Evolutionary conservation across 2,113 vertebrate species (phyloP), one percentile per base, ranked within the genome.

Genomic region (Butastur rufipennis): DNA sequence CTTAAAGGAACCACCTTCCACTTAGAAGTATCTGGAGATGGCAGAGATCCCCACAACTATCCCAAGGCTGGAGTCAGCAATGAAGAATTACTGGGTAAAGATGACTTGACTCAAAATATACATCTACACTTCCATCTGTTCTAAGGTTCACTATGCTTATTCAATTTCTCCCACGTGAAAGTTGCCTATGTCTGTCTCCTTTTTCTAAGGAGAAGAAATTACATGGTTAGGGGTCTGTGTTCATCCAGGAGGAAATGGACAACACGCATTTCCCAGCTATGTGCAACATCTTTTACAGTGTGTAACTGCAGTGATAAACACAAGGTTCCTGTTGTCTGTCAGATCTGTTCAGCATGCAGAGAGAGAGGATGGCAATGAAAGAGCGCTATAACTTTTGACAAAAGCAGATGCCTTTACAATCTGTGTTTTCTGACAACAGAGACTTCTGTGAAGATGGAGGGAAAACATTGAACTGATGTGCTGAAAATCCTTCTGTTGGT

Each of bases 281-380:
- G 3, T 53, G 27, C 0, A 0, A 70, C 42, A 45, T 21, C 25
- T 62, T 91, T 93, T 34, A 36, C 21, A 48, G 19, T 7, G 7
- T 0, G 0, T 14, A 59, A 53, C 38, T 66, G 19, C 55, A 55
- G 48, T 8, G 13, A 65, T 47, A 72, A 75, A 52, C 47, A 38
- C 19, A 38, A 68, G 31, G 31, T 21, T 81, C 38, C 36, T 50
- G 25, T 18, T 45, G 7, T 50, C 53, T 94, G 62, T 40, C 40
- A 53, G 73, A 53, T 45, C 42, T 81, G 15, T 55, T 78, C 0
- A 0, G 52, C 42, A 26, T 1, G 3, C 2, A 53, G 31, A 52
- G 47, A 59, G 36, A 52, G 27, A 50, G 36, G 68, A 52, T 13
- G 21, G n/a, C 27, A 53, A 17, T 53, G 27, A 93, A 96, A 77